A percentile compares a stretch with the other conserved stretches of the same genome.
Conservation (phyloP, 2,113 vertebrate species). For the Vulpes ferrilata region DNA sequence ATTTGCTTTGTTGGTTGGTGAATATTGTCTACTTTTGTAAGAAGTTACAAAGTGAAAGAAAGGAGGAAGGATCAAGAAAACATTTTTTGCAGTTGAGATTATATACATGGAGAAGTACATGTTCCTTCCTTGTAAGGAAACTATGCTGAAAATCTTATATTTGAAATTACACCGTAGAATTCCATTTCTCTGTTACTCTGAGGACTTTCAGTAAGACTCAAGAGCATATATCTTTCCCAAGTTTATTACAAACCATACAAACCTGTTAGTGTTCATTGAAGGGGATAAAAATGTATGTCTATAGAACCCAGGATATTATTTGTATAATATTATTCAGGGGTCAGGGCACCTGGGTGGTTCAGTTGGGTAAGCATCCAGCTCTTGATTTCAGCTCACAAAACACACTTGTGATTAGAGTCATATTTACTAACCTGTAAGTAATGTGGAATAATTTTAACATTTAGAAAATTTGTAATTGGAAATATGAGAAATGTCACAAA, state of each 20-base stretch:
- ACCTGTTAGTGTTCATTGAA: neutral
- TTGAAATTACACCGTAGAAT: neutral
- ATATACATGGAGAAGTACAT: neutral
- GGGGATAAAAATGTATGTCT: neutral
- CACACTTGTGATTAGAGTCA: neutral
- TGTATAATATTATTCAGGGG: neutral
- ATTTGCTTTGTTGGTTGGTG: neutral
- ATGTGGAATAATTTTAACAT: neutral
- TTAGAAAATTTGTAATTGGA: neutral
- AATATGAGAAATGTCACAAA: neutral
- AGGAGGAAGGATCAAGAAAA: neutral
- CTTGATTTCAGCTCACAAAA: neutral
- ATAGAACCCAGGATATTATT: constrained; percentile 2
- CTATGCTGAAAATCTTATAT: neutral
- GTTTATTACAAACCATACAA: constrained; percentile 19
- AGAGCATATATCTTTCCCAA: neutral
- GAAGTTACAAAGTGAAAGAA: neutral
- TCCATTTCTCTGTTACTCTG: neutral
- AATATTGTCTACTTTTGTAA: neutral
- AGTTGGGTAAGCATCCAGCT: neutral
- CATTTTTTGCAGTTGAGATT: neutral
- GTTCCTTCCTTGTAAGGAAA: neutral
- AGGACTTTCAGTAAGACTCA: constrained; percentile 6
- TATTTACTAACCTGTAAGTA: neutral
- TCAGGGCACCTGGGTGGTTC: neutral